Conservation (phyloP, 1,140 invertebrate species). For the Gonioctena quinquepunctata region DNA sequence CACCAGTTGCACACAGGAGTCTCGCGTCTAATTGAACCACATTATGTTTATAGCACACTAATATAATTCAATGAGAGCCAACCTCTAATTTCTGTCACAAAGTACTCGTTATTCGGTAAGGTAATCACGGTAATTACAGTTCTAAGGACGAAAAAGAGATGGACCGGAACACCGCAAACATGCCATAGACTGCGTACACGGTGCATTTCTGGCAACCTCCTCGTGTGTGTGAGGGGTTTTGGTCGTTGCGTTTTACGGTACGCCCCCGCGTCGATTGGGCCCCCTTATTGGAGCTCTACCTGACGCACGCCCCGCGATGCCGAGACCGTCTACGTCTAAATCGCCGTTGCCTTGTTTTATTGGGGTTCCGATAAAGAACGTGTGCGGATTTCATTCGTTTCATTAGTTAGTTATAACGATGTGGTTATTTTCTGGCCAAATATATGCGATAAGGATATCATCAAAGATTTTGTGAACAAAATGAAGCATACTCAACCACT, state of each 20-base stretch:
- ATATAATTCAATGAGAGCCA: slow-evolving; percentile 41
- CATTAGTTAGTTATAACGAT: too few relatives aligned
- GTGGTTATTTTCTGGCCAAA: too few relatives aligned
- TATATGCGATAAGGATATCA: too few relatives aligned
- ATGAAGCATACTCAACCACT: too few relatives aligned
- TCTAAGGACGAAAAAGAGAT: slow-evolving; percentile 26
- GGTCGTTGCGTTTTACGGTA: slow-evolving; percentile 28
- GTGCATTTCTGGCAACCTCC: slow-evolving; percentile 26
- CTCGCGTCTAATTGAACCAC: neutral
- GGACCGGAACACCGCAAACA: slow-evolving; percentile 43
- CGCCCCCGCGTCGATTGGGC: slow-evolving; percentile 47
- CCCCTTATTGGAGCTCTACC: slow-evolving; percentile 46
- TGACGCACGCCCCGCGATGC: slow-evolving; percentile 39
- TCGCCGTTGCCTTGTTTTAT: neutral
- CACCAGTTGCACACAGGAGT: neutral
- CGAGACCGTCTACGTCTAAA: neutral
- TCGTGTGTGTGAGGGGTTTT: slow-evolving; percentile 22
- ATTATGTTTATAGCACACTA: slow-evolving; percentile 23
- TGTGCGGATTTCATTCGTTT: too few relatives aligned
- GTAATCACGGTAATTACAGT: slow-evolving; percentile 41
- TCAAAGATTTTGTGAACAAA: too few relatives aligned
- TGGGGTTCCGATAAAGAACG: too few relatives aligned
- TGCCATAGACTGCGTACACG: slow-evolving; percentile 39
- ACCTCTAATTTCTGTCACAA: slow-evolving; percentile 42
- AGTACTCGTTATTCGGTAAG: slow-evolving; percentile 40